Conservation (phyloP, 2,113 vertebrate genomes). For the Bujurquina vittata region DNA sequence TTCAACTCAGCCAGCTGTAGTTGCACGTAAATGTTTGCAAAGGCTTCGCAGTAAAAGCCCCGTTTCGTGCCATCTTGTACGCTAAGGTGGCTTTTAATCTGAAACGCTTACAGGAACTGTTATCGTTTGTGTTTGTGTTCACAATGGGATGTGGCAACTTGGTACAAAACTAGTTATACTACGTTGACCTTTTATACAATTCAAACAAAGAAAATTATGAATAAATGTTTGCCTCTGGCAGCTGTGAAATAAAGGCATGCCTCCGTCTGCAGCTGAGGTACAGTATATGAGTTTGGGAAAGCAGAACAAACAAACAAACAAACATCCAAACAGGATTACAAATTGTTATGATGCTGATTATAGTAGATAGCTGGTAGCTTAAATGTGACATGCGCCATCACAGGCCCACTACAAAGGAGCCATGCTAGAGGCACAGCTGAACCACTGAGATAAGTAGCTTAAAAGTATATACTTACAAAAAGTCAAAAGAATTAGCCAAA, state of each 20-base stretch:
- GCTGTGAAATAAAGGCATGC: neutral
- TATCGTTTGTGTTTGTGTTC: neutral
- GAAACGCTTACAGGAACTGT: too few relatives aligned
- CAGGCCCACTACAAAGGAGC: neutral
- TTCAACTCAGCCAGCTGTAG: too few relatives aligned
- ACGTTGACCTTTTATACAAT: neutral
- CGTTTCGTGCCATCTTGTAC: too few relatives aligned
- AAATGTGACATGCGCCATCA: neutral
- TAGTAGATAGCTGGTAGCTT: neutral
- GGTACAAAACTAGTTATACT: rapidly evolving
- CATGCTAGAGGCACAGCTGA: neutral
- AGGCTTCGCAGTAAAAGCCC: too few relatives aligned
- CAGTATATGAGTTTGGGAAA: neutral
- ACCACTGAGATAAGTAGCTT: neutral
- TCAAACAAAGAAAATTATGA: neutral
- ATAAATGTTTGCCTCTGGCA: neutral
- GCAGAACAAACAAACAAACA: too few relatives aligned
- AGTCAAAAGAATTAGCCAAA: neutral
- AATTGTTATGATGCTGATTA: neutral
- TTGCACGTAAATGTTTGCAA: too few relatives aligned
- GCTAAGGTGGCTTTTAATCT: too few relatives aligned
- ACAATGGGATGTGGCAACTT: neutral
- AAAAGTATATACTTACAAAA: neutral
- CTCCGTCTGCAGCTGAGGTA: neutral
- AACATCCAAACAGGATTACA: neutral